Evolutionary conservation across 2,797 vertebrate genomes (phyloP).

Genomic region (Alauda arvensis): DNA sequence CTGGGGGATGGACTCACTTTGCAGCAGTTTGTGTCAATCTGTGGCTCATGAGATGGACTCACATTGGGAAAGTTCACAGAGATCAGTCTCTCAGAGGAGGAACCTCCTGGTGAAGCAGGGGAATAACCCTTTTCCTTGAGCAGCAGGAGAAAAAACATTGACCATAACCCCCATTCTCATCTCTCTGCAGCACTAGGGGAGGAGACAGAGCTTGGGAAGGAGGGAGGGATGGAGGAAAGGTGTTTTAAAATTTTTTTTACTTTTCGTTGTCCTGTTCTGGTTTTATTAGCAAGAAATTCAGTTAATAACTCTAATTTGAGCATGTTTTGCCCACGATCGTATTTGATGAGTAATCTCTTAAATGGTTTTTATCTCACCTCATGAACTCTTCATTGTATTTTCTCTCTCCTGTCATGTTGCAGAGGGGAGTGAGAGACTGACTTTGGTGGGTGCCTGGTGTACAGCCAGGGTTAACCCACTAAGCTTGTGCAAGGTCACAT

Average conservation of each 20-base stretch:
- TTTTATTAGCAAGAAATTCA: not conserved
- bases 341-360: not conserved
- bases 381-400: not conserved
- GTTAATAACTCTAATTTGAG: not conserved
- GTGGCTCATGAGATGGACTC: not conserved
- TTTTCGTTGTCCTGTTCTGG: not conserved
- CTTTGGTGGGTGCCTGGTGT: not conserved
- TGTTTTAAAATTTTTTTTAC: not conserved
- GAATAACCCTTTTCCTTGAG: not conserved
- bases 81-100: not conserved
- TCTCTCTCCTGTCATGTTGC: not conserved
- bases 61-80: fast-evolving
- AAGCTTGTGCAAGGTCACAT: not conserved
- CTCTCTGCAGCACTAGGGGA: not conserved
- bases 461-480: not conserved
- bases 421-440: not conserved
- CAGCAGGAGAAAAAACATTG: not conserved
- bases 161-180: not conserved
- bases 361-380: not conserved
- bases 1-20: not conserved
- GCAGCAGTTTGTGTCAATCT: not conserved
- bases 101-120: not conserved
- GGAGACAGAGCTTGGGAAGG: not conserved
- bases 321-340: not conserved
- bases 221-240: not conserved